These are phyloP conservation scores for Propithecus coquereli DNA, from an alignment of 2,113 vertebrate genomes.

Conservation along the genomic window DNA sequence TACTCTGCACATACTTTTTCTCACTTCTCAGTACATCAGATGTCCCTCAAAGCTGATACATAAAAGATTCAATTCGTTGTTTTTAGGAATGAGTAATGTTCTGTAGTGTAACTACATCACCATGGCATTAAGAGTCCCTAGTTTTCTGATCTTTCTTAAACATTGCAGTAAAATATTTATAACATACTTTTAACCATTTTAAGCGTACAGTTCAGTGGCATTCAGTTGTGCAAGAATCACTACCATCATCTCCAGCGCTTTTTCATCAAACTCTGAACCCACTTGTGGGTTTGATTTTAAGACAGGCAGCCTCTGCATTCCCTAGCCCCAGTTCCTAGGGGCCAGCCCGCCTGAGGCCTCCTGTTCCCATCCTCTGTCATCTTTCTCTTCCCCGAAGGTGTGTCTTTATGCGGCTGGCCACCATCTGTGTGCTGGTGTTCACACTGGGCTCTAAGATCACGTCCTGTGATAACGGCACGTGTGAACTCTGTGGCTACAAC, in stretches of 20 bases:
- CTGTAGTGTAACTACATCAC: not conserved
- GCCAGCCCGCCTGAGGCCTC: not conserved
- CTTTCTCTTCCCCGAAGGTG: slow-evolving; percentile 82
- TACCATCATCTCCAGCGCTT: not conserved
- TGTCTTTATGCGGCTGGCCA: slow-evolving; percentile 95
- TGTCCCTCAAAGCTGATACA: not conserved
- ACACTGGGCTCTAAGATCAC: slow-evolving; percentile 93
- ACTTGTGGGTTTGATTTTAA: not conserved
- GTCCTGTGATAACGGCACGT: slow-evolving; percentile 75
- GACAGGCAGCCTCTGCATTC: not conserved
- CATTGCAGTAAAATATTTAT: not conserved
- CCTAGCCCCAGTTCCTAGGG: not conserved
- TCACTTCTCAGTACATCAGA: not conserved
- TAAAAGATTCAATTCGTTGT: not conserved
- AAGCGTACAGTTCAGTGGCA: not conserved
- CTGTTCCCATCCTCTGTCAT: not conserved
- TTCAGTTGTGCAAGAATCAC: not conserved
- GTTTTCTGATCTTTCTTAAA: not conserved
- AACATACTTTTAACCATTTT: not conserved
- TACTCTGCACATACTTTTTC: not conserved
- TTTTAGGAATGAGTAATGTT: not conserved
- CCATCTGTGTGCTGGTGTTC: slow-evolving; percentile 91
- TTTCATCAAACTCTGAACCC: not conserved
- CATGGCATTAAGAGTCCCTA: not conserved
- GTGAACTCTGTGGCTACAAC: slow-evolving; percentile 92